A percentile compares a stretch with the other conserved stretches of the same genome.
Conservation (phyloP, 2,797 vertebrate species). For the Chaunax sp. region DNA sequence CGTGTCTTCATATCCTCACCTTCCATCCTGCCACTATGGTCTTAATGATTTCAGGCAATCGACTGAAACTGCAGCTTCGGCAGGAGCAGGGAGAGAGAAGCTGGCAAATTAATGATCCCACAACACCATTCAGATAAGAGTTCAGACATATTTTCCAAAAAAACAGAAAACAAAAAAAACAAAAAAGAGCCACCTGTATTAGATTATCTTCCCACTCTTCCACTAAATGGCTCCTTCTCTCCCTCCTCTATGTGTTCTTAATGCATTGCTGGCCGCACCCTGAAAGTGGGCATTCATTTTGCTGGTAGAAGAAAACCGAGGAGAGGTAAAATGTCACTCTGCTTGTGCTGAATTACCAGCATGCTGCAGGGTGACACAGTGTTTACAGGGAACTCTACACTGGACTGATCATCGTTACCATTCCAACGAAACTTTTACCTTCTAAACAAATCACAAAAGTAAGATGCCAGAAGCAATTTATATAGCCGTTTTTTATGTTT, state of each 20-base stretch:
- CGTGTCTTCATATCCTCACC: conserved; percentile 25
- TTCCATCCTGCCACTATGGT: conserved; percentile 32
- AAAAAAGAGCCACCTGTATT: conserved; percentile 44
- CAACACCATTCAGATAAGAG: conserved; percentile 52
- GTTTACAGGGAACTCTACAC: conserved; percentile 42
- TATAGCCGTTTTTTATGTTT: conserved; percentile 35
- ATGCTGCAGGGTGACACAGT: conserved; percentile 36
- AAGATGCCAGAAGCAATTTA: conserved; percentile 35
- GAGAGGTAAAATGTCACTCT: conserved; percentile 39
- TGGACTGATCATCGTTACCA: conserved; percentile 46
- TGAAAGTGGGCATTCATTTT: conserved; percentile 54
- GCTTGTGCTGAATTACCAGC: conserved; percentile 56
- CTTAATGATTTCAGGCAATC: conserved; percentile 59
- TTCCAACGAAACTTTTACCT: conserved; percentile 44
- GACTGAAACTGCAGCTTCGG: conserved; percentile 61
- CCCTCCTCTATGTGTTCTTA: conserved; percentile 32
- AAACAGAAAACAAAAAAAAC: conserved; percentile 9
- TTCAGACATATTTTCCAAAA: conserved; percentile 32
- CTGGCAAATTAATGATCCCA: conserved; percentile 64
- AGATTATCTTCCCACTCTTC: conserved; percentile 32
- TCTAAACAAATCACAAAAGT: conserved; percentile 53
- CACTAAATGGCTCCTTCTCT: conserved; percentile 17
- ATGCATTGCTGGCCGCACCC: conserved; percentile 51
- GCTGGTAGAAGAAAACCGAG: conserved; percentile 10
- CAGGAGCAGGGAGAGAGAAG: conserved; percentile 41